Percentiles rank a stretch among this genome's conserved stretches.
Evolutionary conservation across 2,888 invertebrate species (phyloP).

Genomic region (Philaethria dido): DNA sequence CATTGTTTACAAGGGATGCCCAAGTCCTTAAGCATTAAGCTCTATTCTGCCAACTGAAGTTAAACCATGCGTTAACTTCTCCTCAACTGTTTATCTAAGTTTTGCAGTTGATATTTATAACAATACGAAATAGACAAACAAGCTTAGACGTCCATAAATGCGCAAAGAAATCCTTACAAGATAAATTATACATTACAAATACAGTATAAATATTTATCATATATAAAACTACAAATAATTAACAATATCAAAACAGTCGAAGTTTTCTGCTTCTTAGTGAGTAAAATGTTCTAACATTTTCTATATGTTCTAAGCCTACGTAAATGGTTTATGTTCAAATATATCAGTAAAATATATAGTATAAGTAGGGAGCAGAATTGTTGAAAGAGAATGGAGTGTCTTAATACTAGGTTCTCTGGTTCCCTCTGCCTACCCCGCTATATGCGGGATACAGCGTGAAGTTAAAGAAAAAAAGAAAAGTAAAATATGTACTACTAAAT

Average conservation of each 20-base stretch:
- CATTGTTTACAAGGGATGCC: constrained; percentile 35
- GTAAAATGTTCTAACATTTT: too few relatives aligned
- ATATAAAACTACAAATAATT: too few relatives aligned
- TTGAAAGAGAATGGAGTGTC: too few relatives aligned
- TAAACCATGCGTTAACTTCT: constrained; percentile 33
- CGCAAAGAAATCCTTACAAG: neutral
- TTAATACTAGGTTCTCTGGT: too few relatives aligned
- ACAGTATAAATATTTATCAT: neutral
- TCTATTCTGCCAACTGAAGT: constrained; percentile 16
- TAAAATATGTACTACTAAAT: neutral
- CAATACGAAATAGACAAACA: constrained; percentile 15
- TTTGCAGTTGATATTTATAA: constrained; percentile 17
- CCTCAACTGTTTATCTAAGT: constrained; percentile 31
- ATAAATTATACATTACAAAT: neutral
- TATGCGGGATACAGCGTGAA: neutral
- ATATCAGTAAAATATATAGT: too few relatives aligned
- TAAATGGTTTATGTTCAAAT: too few relatives aligned
- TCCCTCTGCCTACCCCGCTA: neutral
- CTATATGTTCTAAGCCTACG: too few relatives aligned
- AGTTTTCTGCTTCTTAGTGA: too few relatives aligned
- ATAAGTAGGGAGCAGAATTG: too few relatives aligned
- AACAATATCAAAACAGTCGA: too few relatives aligned
- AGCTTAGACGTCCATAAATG: neutral
- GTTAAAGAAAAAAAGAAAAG: neutral
- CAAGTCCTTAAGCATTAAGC: constrained; percentile 24